Percentiles rank a stretch among this genome's conserved stretches.
phyloP scores from a whole-genome alignment of 1,140 invertebrate species.

The Drosophila ohnishii region DNA sequence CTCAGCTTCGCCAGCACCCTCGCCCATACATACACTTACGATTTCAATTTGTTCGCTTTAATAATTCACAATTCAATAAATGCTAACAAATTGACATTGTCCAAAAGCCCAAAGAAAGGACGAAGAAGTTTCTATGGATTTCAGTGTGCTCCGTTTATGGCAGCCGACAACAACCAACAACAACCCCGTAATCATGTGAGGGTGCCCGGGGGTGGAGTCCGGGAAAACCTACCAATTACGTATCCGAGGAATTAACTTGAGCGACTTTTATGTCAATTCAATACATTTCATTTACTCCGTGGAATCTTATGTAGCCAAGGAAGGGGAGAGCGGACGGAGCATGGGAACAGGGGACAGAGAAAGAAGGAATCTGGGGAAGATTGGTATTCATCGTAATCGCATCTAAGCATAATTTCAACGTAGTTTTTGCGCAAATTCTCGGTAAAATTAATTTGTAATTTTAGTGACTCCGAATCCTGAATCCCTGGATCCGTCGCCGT shows the following conservation, averaged over 20 bases:
- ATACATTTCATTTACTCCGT: conserved; percentile 80
- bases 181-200: conserved; percentile 71
- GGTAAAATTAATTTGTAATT: conserved; percentile 79
- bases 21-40: conserved; percentile 27
- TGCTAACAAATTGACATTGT: conserved; percentile 82
- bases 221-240: conserved; percentile 70
- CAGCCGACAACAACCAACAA: conserved; percentile 29
- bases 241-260: conserved; percentile 78
- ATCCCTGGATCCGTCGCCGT: background rate
- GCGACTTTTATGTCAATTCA: conserved; percentile 82
- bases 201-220: conserved; percentile 6
- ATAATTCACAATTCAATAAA: conserved; percentile 83
- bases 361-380: background rate
- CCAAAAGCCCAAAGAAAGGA: conserved; percentile 55
- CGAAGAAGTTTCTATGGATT: conserved; percentile 58
- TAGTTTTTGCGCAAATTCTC: conserved; percentile 77
- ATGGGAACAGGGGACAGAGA: background rate
- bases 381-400: conserved; percentile 40
- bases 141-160: conserved; percentile 41
- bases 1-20: background rate
- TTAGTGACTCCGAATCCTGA: conserved; percentile 50
- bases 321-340: background rate
- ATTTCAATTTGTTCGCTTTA: conserved; percentile 82
- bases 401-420: conserved; percentile 61
- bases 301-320: conserved; percentile 14